A percentile compares a stretch with the other conserved stretches of the same genome.
Evolutionary conservation across 1,140 invertebrate species (phyloP).

Genomic region (Hyposmocoma kahamanoa): DNA sequence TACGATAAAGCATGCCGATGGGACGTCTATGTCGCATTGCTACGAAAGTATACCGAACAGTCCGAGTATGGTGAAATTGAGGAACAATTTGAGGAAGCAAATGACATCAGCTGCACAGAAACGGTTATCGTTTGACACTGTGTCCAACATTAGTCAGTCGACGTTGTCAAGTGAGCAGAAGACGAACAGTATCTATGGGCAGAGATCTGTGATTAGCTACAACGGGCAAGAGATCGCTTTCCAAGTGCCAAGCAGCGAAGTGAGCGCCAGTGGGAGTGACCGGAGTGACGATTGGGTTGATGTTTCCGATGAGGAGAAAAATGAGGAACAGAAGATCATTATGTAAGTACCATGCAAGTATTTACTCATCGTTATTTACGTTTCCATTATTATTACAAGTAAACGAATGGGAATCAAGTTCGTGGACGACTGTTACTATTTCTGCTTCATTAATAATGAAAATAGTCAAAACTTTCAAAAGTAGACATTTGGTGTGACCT

Average conservation of each 20-base stretch:
- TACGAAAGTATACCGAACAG: constrained; percentile 75
- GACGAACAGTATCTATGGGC: constrained; percentile 79
- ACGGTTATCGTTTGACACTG: constrained; percentile 57
- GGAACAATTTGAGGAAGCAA: constrained; percentile 52
- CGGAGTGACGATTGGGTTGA: constrained; percentile 81
- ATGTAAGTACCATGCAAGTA: constrained; percentile 70
- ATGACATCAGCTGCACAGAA: constrained; percentile 48
- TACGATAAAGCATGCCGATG: constrained; percentile 73
- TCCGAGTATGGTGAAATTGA: constrained; percentile 59
- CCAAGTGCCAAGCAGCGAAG: constrained; percentile 64
- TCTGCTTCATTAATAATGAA: too few relatives aligned
- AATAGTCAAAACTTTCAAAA: too few relatives aligned
- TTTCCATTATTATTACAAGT: too few relatives aligned
- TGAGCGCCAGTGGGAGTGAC: constrained; percentile 72
- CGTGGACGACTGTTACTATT: too few relatives aligned
- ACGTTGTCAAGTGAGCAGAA: constrained; percentile 78
- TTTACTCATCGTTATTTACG: too few relatives aligned
- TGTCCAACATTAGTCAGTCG: constrained; percentile 73
- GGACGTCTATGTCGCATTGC: constrained; percentile 70
- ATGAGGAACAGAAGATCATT: constrained; percentile 61
- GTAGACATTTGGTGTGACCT: too few relatives aligned
- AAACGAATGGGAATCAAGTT: too few relatives aligned
- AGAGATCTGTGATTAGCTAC: constrained; percentile 72
- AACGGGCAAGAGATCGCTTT: constrained; percentile 67
- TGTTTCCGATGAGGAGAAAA: constrained; percentile 75